A percentile compares a stretch with the other conserved stretches of the same genome.
phyloP scores from a whole-genome alignment of 2,113 vertebrate species.

The Cyrtonyx montezumae region DNA sequence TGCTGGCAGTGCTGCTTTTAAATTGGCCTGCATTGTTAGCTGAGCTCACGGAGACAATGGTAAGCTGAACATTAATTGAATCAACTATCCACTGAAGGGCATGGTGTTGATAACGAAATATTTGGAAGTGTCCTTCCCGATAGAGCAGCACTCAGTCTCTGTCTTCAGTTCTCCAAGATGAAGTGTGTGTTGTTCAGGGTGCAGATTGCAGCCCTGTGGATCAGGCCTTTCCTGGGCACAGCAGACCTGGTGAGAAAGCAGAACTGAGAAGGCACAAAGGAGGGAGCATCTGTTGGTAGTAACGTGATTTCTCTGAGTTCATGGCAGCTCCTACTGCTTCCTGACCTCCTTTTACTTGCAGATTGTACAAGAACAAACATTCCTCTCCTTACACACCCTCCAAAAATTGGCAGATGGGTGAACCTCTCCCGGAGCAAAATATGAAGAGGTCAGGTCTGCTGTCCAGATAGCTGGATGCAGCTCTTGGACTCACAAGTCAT shows the following conservation, averaged over 20 bases:
- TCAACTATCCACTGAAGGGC: background rate
- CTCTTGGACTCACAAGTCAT: too few species aligned
- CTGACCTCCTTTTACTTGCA: background rate
- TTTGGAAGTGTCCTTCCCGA: background rate
- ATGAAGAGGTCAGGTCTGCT: background rate
- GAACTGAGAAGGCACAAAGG: background rate
- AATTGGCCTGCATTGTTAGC: background rate
- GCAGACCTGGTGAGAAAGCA: background rate
- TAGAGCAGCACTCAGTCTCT: background rate
- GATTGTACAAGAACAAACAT: background rate
- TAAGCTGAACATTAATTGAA: background rate
- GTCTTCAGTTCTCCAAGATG: background rate
- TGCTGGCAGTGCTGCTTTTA: background rate
- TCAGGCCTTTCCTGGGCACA: background rate
- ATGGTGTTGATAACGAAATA: background rate
- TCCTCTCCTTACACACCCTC: conserved; percentile 45
- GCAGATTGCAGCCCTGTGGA: background rate
- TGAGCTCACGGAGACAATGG: background rate
- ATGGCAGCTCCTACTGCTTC: background rate
- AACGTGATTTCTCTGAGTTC: background rate
- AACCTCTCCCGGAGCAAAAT: background rate
- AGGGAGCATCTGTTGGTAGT: background rate
- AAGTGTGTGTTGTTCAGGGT: background rate
- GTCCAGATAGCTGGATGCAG: background rate
- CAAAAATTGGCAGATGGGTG: conserved; percentile 1